Base-by-base conservation (phyloP, 2,888 invertebrate species). In the Venustoraphidia nigricollis region DNA sequence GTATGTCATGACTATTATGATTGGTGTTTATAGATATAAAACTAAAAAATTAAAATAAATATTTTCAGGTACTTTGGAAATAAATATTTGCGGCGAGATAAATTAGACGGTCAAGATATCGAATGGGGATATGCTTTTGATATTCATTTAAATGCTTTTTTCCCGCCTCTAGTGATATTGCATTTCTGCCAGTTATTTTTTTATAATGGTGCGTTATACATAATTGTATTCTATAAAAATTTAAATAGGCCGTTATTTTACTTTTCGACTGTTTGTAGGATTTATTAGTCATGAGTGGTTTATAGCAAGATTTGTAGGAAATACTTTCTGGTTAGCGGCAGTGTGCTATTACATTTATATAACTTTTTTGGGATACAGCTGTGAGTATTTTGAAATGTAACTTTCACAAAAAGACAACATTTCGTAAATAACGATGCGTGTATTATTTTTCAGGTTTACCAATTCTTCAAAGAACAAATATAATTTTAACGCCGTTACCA, bases 111-210 rank as follows among this genome's bases (percentile, higher is more conserved):
- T 39, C 80, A 82, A 59, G 86, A 86, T 65, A 91, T 96, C 56
- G 97, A 98, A 68, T 98, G 97, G 97, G 97, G 91, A 6, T 98
- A 94, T 68, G 86, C 93, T 13, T 98, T 98, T 68, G 97, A 98
- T 67, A 92, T 98, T 6, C 97, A 98, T 71, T 77, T 98, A 58
- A 98, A 98, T 70, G 97, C 97, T 3, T 93, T 95, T 68, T 96
- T 96, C 68, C 97, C 97, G n/a, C 83, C 95, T 2, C 74, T 97
- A 11, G 84, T 94, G 54, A 77, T 97, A 56, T 74, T 98, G 48
- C 96, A 98, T 65, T 86, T 92, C 58, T 79, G 96, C 58, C 90
- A 95, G 64, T 76, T 96, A 47, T 77, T 94, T 56, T 79, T 96
- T 52, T 93, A 87, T 65, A 81, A 85, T 62, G 79, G 90, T 82